phyloP scores from a whole-genome alignment of 2,113 vertebrate species.

The Numida meleagris region DNA sequence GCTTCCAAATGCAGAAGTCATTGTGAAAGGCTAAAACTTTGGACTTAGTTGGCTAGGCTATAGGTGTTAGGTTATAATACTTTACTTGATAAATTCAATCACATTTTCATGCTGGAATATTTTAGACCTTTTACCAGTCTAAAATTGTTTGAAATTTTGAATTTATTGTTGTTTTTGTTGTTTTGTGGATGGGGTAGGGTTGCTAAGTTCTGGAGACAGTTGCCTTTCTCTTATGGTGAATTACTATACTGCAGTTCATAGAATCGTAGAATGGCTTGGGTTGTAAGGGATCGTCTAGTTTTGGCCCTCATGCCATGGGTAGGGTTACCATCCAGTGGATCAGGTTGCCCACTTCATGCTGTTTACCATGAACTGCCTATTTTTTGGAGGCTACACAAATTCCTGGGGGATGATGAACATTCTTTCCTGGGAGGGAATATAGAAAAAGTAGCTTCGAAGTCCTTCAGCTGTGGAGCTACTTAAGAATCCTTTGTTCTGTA shows the following conservation, averaged over 20 bases:
- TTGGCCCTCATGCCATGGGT: too few species aligned
- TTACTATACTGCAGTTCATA: background rate
- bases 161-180: background rate
- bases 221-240: background rate
- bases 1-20: background rate
- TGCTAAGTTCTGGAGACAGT: background rate
- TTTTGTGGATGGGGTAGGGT: fast-evolving
- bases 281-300: too few species aligned
- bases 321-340: too few species aligned
- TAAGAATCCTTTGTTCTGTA: background rate
- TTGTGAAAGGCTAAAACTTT: background rate
- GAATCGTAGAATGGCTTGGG: too few species aligned
- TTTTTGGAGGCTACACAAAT: background rate
- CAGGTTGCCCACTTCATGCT: too few species aligned
- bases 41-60: background rate
- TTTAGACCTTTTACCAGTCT: background rate
- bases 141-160: background rate
- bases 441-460: background rate
- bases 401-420: background rate
- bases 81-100: background rate
- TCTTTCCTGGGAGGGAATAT: background rate
- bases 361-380: background rate
- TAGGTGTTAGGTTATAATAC: background rate
- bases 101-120: background rate
- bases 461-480: background rate